Conservation (phyloP, 2,888 invertebrate species). For the Callosobruchus maculatus region DNA sequence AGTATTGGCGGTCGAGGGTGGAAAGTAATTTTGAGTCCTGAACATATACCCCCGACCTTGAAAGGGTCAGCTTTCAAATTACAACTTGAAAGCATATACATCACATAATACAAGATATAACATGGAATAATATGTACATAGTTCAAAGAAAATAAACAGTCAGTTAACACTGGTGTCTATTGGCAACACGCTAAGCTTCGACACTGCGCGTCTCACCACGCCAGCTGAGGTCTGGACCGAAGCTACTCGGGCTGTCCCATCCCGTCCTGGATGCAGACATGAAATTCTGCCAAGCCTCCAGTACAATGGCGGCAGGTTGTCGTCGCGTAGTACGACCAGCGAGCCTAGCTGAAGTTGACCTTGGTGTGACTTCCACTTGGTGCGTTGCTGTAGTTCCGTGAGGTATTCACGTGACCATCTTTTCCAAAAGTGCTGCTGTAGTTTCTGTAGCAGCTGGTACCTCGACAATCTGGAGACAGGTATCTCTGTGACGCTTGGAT, state of each 20-base stretch:
- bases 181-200: constrained; percentile 26
- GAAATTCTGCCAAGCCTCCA: constrained; percentile 29
- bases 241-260: constrained; percentile 29
- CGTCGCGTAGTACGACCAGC: constrained; percentile 35
- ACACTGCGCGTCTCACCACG: constrained; percentile 19
- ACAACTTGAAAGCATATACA: no score
- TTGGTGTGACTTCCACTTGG: constrained; percentile 16
- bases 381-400: constrained; percentile 23
- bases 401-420: constrained; percentile 32
- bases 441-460: constrained; percentile 27
- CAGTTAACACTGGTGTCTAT: no score
- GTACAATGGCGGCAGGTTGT: constrained; percentile 27
- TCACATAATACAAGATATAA: no score
- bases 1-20: no score
- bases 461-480: constrained; percentile 20
- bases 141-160: no score
- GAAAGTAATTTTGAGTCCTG: no score
- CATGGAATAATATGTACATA: no score
- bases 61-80: no score
- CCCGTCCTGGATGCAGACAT: constrained; percentile 29
- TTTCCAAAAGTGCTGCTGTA: constrained; percentile 30
- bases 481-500: constrained; percentile 16
- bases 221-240: constrained; percentile 28
- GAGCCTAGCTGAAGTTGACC: constrained; percentile 23
- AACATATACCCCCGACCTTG: no score